phyloP scores from a whole-genome alignment of 2,113 vertebrate species.

The Grammomys dolichurus region DNA sequence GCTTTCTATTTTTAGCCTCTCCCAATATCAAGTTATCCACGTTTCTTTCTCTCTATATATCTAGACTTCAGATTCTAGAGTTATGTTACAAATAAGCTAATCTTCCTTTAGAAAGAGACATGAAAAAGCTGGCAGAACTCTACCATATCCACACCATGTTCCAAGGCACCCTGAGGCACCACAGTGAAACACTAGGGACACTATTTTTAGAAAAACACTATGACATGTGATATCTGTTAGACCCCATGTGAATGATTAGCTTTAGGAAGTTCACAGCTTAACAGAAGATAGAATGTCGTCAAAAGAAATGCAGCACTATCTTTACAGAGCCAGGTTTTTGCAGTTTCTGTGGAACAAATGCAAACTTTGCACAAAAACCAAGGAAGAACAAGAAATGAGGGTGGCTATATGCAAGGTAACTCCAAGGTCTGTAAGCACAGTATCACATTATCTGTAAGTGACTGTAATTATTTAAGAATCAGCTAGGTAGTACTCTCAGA shows the following conservation, averaged over 20 bases:
- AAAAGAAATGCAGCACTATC: constrained; percentile 1
- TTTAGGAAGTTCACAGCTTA: constrained; percentile 34
- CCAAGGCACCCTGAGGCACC: background rate
- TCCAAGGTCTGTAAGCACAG: constrained; percentile 1
- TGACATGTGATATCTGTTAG: background rate
- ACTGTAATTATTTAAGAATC: constrained; percentile 38
- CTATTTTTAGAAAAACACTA: constrained; percentile 31
- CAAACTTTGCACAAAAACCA: constrained; percentile 52
- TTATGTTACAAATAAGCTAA: constrained; percentile 53
- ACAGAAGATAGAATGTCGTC: background rate
- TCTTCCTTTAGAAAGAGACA: constrained; percentile 38
- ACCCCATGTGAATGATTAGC: background rate
- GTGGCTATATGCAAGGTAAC: background rate
- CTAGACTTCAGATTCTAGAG: constrained; percentile 51
- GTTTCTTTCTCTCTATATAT: constrained; percentile 54
- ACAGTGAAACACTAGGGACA: background rate
- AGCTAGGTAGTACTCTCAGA: background rate
- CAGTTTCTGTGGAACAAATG: constrained; percentile 26
- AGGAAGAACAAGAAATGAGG: background rate
- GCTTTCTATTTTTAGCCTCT: constrained; percentile 63
- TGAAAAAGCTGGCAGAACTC: constrained; percentile 13
- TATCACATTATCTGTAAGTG: background rate
- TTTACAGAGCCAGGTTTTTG: constrained; percentile 51
- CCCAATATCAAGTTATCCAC: constrained; percentile 9
- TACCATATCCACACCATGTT: background rate